phyloP scores from a whole-genome alignment of 2,113 vertebrate species.

The Ctenodactylus gundi region DNA sequence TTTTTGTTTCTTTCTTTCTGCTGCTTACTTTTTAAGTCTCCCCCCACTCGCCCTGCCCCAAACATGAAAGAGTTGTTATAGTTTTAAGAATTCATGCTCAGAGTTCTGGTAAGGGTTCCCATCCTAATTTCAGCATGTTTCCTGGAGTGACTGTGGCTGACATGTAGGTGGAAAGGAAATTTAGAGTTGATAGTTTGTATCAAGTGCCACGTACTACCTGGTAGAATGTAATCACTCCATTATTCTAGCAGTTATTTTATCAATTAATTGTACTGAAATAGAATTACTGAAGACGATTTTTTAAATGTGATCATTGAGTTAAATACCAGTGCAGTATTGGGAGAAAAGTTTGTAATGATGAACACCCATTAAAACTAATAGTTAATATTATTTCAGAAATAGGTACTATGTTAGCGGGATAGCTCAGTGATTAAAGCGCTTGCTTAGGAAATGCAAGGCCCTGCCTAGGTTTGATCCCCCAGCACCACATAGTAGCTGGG shows the following conservation, averaged over 20 bases:
- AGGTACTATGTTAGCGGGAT: neutral
- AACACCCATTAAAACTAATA: neutral
- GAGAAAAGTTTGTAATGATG: neutral
- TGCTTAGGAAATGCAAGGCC: too few species aligned
- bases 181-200: neutral
- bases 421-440: too few species aligned
- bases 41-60: too few species aligned
- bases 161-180: neutral
- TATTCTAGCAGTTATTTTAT: neutral
- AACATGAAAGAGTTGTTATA: neutral
- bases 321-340: neutral
- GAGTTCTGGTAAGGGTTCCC: neutral
- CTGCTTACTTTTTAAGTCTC: neutral
- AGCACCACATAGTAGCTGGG: too few species aligned
- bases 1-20: neutral
- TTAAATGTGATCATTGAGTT: neutral
- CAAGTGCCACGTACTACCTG: too few species aligned
- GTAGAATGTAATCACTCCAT: neutral
- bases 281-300: slow-evolving; percentile 31
- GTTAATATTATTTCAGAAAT: neutral
- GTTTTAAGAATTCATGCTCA: neutral
- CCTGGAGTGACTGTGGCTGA: neutral
- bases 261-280: neutral
- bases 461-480: too few species aligned
- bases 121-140: neutral